phyloP scores from a whole-genome alignment of 2,797 vertebrate species.

The Lithobates sylvaticus region DNA sequence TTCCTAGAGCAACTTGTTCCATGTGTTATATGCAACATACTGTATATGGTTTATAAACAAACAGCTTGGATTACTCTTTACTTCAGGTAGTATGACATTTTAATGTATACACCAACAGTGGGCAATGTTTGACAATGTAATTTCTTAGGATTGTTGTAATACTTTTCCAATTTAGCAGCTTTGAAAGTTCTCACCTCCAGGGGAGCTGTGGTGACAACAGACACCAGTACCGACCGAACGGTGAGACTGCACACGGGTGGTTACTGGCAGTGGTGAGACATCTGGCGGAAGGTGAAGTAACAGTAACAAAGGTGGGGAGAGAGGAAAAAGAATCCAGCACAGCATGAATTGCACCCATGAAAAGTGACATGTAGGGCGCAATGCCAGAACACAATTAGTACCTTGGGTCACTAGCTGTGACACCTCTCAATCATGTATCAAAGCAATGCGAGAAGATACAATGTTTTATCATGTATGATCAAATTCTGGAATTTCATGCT shows the following conservation, averaged over 20 bases:
- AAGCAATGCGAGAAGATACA: background rate
- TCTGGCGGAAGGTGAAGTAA: constrained; percentile 80
- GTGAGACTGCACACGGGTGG: constrained; percentile 65
- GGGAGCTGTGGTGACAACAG: constrained; percentile 71
- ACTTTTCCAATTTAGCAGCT: constrained; percentile 68
- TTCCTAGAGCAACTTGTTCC: no score
- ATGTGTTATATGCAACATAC: no score
- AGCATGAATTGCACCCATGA: constrained; percentile 72
- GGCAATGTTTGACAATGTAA: background rate
- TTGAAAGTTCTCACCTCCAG: constrained; percentile 75
- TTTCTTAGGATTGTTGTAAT: background rate
- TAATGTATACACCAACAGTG: background rate
- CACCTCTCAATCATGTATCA: background rate
- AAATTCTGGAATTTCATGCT: background rate
- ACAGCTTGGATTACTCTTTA: no score
- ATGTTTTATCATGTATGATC: background rate
- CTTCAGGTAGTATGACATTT: no score
- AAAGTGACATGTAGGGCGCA: constrained; percentile 63
- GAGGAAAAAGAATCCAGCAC: constrained; percentile 75
- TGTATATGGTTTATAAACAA: no score
- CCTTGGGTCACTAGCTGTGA: constrained; percentile 13
- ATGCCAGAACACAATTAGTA: background rate
- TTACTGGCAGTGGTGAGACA: constrained; percentile 76
- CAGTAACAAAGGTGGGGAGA: constrained; percentile 67
- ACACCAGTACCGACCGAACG: constrained; percentile 61